These are phyloP conservation scores for Gonatopus flavifemur DNA, from an alignment of 1,140 invertebrate genomes.

Conservation along the genomic window DNA sequence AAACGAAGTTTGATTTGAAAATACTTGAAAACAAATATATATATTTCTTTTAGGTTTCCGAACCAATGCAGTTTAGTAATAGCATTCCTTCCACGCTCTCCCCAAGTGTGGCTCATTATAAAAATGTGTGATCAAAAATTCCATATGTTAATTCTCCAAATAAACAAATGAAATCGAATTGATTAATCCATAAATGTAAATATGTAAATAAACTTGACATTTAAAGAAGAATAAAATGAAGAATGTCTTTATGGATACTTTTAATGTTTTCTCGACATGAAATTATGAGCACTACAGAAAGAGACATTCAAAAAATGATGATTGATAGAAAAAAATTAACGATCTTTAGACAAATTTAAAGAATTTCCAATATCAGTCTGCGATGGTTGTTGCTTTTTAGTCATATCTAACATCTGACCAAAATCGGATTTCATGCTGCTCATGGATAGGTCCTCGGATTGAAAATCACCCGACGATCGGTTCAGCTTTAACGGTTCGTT, in stretches of 20 bases:
- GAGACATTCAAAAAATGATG: not conserved
- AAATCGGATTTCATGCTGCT: constrained; percentile 42
- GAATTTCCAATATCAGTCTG: constrained; percentile 43
- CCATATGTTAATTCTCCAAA: constrained; percentile 22
- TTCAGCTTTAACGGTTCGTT: constrained; percentile 30
- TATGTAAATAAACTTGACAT: constrained; percentile 40
- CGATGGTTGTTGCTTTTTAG: constrained; percentile 40
- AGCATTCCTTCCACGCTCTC: constrained; percentile 36
- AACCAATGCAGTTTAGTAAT: constrained; percentile 41
- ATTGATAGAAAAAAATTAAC: no score
- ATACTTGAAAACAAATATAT: not conserved
- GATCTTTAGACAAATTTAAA: constrained; percentile 51
- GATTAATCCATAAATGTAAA: constrained; percentile 22
- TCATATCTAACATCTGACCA: constrained; percentile 48
- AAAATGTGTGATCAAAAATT: constrained; percentile 41
- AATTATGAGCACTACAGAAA: no score
- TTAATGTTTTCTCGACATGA: no score
- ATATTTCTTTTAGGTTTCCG: constrained; percentile 30
- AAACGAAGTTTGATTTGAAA: constrained; percentile 1
- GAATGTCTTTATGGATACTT: no score
- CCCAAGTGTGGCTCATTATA: constrained; percentile 46
- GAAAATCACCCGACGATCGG: constrained; percentile 36
- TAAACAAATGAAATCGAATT: constrained; percentile 6
- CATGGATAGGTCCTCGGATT: constrained; percentile 46
- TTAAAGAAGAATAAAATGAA: no score